Evolutionary conservation across 2,888 invertebrate genomes (phyloP).

Genomic region (Cheilosia urbana): DNA sequence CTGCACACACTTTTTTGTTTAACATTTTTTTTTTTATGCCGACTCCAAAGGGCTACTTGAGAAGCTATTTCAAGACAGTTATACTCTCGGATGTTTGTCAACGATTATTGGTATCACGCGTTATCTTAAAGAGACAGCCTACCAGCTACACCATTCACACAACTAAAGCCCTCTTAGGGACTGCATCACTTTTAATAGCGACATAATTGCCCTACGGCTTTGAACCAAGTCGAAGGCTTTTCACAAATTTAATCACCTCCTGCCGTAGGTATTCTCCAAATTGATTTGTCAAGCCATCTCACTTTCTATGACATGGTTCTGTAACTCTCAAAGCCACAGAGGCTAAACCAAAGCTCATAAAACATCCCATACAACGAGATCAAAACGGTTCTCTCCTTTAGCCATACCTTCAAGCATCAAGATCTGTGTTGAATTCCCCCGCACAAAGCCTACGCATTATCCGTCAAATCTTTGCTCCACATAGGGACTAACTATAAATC

Average conservation of each 20-base stretch:
- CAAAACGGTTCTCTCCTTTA: background rate
- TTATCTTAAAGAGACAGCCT: no score
- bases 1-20: no score
- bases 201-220: background rate
- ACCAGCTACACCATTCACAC: no score
- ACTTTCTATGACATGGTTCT: background rate
- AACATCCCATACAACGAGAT: background rate
- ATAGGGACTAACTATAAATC: constrained; percentile 28
- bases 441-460: constrained; percentile 40
- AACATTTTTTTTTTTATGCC: no score
- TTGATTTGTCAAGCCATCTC: background rate
- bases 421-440: background rate
- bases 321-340: background rate
- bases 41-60: no score
- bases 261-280: background rate
- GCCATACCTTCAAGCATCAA: background rate
- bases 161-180: no score
- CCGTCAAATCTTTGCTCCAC: constrained; percentile 57
- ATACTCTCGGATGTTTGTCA: no score
- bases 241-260: no score
- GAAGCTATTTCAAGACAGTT: no score
- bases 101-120: no score
- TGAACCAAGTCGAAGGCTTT: background rate
- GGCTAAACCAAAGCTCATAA: constrained; percentile 1
- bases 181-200: no score